phyloP scores from a whole-genome alignment of 2,888 invertebrate genomes.

The Boloria selene region DNA sequence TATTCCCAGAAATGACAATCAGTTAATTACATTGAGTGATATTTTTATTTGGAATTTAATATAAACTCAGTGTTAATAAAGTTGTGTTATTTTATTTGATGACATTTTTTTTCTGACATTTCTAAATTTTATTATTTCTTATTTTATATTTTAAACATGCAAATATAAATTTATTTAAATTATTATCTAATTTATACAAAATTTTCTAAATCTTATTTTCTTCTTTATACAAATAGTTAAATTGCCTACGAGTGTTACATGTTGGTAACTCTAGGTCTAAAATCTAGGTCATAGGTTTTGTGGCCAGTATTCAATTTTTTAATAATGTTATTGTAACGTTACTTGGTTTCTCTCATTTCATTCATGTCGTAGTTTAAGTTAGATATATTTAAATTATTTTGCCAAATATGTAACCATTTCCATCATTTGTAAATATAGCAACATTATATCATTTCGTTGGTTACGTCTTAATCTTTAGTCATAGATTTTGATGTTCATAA shows the following conservation, averaged over 20 bases:
- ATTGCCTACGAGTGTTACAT: neutral
- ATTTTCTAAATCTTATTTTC: too few species aligned
- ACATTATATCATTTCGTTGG: slow-evolving; percentile 52
- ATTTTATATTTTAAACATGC: slow-evolving; percentile 4
- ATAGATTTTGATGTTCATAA: slow-evolving; percentile 52
- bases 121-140: slow-evolving; percentile 14
- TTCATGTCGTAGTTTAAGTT: slow-evolving; percentile 53
- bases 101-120: slow-evolving; percentile 24
- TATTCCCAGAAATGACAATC: slow-evolving; percentile 33
- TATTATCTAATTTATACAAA: neutral
- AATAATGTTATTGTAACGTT: slow-evolving; percentile 26
- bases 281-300: slow-evolving; percentile 2
- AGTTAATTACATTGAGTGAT: slow-evolving; percentile 30
- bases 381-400: slow-evolving; percentile 72
- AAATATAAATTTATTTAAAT: slow-evolving; percentile 4
- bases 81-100: slow-evolving; percentile 22
- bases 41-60: slow-evolving; percentile 30
- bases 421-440: slow-evolving; percentile 71
- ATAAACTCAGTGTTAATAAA: slow-evolving; percentile 31
- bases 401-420: slow-evolving; percentile 70
- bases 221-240: too few species aligned
- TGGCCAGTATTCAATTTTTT: slow-evolving; percentile 37
- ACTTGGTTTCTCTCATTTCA: slow-evolving; percentile 40
- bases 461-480: slow-evolving; percentile 52
- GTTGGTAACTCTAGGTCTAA: neutral